A percentile compares a stretch with the other conserved stretches of the same genome.
These are phyloP conservation scores for Artibeus lituratus DNA, from an alignment of 2,797 vertebrate species.

Conservation along the genomic window DNA sequence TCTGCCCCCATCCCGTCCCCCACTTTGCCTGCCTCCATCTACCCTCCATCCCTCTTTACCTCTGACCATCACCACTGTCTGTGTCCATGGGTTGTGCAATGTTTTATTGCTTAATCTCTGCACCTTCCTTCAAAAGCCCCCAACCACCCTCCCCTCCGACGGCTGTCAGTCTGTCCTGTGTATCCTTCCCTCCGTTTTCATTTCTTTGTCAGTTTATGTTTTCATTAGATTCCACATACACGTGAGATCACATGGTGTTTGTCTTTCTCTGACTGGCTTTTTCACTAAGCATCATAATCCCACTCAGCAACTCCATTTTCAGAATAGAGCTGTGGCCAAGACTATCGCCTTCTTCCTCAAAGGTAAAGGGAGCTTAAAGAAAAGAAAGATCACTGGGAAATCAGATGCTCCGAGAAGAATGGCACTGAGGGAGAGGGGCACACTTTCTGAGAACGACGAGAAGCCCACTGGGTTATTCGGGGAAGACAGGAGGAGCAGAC, in stretches of 20 bases:
- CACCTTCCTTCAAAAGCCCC: background rate
- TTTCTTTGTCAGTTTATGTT: too few species aligned
- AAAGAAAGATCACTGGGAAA: background rate
- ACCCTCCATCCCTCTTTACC: background rate
- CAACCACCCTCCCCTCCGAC: background rate
- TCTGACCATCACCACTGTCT: background rate
- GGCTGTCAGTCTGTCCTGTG: too few species aligned
- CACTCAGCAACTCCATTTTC: background rate
- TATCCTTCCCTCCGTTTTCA: too few species aligned
- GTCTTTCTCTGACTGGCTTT: too few species aligned
- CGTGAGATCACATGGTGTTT: too few species aligned
- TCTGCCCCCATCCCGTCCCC: background rate
- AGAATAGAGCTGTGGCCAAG: background rate
- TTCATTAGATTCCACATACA: too few species aligned
- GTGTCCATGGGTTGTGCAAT: background rate
- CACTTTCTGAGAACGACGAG: background rate
- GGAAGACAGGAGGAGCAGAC: background rate
- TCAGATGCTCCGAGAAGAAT: background rate
- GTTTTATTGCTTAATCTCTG: background rate
- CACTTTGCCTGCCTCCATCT: background rate
- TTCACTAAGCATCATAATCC: background rate
- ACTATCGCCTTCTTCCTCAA: background rate
- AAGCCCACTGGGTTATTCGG: background rate
- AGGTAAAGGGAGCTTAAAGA: background rate
- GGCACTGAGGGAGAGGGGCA: too few species aligned